Conservation (phyloP, 2,888 invertebrate genomes). For the Sarcophaga carnaria region DNA sequence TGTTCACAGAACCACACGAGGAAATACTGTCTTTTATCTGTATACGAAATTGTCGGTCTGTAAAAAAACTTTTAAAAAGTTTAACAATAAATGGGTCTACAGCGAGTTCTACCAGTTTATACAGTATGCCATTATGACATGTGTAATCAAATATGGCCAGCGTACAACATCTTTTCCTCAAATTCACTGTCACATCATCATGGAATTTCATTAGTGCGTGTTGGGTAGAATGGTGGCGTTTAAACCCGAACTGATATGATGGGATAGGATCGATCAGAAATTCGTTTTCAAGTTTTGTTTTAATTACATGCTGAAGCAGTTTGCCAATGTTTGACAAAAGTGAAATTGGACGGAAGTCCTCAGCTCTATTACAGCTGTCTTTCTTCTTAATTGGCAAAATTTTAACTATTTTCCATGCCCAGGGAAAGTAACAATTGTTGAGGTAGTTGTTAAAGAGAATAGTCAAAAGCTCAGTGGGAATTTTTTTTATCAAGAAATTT, state of each 20-base stretch:
- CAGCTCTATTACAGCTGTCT: background rate
- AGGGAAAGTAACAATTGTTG: too few relatives aligned
- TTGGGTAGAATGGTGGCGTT: background rate
- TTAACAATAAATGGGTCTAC: background rate
- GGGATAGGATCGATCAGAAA: background rate
- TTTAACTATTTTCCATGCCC: too few relatives aligned
- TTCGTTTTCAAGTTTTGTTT: background rate
- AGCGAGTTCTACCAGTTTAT: slow-evolving; percentile 20
- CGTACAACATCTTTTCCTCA: slow-evolving; percentile 7
- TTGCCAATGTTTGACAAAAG: too few relatives aligned
- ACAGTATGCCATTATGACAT: background rate
- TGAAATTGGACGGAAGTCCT: background rate
- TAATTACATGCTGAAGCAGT: background rate
- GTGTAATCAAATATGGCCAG: slow-evolving; percentile 8
- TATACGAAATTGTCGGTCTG: slow-evolving; percentile 8
- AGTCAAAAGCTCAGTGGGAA: too few relatives aligned
- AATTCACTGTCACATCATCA: background rate
- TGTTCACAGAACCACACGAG: slow-evolving; percentile 2
- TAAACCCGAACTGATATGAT: slow-evolving; percentile 3
- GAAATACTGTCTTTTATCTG: slow-evolving; percentile 15
- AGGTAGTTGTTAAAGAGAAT: too few relatives aligned
- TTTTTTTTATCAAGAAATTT: too few relatives aligned
- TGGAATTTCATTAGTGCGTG: slow-evolving; percentile 18
- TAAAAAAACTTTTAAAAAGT: background rate
- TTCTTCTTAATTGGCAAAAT: too few relatives aligned